A percentile compares a stretch with the other conserved stretches of the same genome.
Conservation (phyloP, 2,888 invertebrate genomes). For the Tryphoninae sp. region DNA sequence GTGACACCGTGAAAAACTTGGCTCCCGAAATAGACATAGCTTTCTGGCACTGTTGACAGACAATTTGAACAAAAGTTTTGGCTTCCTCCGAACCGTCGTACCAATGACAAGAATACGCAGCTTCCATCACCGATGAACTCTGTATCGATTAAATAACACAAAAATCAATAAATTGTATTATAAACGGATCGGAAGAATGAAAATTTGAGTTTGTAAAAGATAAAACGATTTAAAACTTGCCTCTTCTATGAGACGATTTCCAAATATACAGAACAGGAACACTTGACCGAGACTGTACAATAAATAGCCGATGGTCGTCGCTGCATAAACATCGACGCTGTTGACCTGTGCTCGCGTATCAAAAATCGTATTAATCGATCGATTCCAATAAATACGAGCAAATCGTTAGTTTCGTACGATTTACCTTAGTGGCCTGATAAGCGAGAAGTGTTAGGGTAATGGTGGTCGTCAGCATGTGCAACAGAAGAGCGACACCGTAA, state of each 20-base stretch:
- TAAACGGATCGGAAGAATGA: neutral
- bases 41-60: slow-evolving; percentile 95
- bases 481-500: slow-evolving; percentile 90
- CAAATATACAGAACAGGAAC: slow-evolving; percentile 93
- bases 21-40: slow-evolving; percentile 94
- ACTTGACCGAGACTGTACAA: slow-evolving; percentile 92
- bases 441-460: slow-evolving; percentile 92
- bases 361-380: neutral
- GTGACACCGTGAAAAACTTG: slow-evolving; percentile 93
- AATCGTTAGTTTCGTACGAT: slow-evolving; percentile 19
- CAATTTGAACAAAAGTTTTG: slow-evolving; percentile 94
- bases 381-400: neutral
- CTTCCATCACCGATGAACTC: slow-evolving; percentile 96
- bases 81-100: slow-evolving; percentile 95
- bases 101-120: slow-evolving; percentile 95
- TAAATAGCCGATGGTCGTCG: slow-evolving; percentile 90
- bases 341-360: slow-evolving; percentile 84
- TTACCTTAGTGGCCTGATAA: slow-evolving; percentile 93
- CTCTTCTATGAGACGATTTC: slow-evolving; percentile 93
- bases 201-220: slow-evolving; percentile 7
- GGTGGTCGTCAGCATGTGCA: slow-evolving; percentile 93
- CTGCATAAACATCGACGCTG: slow-evolving; percentile 89
- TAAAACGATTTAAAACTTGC: slow-evolving; percentile 80
- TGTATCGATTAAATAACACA: slow-evolving; percentile 75
- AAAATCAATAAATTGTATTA: neutral